phyloP scores from a whole-genome alignment of 37 sponge, comb jelly and placozoan genomes.

The Amphimedon queenslandica region DNA sequence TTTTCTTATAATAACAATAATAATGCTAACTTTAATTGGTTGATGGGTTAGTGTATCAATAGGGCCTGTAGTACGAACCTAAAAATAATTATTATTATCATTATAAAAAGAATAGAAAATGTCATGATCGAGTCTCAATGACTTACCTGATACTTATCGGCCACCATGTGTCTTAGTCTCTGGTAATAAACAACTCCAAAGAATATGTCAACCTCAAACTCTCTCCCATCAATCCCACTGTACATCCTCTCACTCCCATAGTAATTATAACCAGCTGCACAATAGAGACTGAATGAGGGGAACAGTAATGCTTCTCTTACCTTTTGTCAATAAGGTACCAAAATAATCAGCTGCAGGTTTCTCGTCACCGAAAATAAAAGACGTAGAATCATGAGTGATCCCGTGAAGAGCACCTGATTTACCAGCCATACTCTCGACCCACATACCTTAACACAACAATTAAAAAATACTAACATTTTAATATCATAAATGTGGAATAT shows the following conservation, averaged over 20 bases:
- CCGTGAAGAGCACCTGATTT: conserved; percentile 91
- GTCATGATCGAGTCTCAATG: background rate
- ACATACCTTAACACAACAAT: conserved; percentile 75
- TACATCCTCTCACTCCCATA: conserved; percentile 95
- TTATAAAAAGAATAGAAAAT: background rate
- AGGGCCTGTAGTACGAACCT: conserved; percentile 98
- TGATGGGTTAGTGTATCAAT: conserved; percentile 93
- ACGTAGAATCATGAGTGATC: conserved; percentile 84
- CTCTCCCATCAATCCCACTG: conserved; percentile 88
- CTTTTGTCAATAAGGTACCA: conserved; percentile 77
- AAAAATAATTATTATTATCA: background rate
- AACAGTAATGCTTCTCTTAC: conserved; percentile 21
- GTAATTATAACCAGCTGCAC: conserved; percentile 93
- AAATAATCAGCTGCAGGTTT: conserved; percentile 81
- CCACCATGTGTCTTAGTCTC: conserved; percentile 95
- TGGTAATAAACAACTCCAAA: conserved; percentile 96
- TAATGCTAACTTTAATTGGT: conserved; percentile 65
- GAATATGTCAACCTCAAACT: conserved; percentile 96
- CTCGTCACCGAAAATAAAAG: conserved; percentile 91
- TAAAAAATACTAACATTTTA: conserved; percentile 1
- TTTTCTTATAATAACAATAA: background rate
- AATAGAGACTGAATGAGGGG: background rate
- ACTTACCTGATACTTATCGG: conserved; percentile 93
- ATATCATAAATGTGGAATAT: too few relatives aligned
- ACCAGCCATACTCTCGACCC: conserved; percentile 98